These are phyloP conservation scores for Drosophila sturtevanti DNA, from an alignment of 1,140 invertebrate genomes.

Conservation along the genomic window DNA sequence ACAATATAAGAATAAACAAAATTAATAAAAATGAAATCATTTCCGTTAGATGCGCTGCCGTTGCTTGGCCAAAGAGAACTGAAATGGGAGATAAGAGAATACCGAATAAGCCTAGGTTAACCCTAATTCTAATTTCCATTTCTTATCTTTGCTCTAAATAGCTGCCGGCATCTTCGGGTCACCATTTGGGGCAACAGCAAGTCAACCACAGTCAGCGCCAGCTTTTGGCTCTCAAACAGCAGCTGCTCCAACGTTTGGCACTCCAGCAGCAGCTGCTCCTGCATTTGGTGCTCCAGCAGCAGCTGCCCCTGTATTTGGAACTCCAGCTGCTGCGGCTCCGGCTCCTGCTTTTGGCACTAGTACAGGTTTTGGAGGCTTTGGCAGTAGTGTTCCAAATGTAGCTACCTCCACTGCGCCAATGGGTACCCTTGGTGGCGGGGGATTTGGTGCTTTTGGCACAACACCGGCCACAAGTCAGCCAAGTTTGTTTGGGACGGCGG, in stretches of 20 bases:
- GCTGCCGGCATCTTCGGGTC: constrained; percentile 73
- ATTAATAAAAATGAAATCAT: constrained; percentile 37
- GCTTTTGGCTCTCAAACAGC: constrained; percentile 71
- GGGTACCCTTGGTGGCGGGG: constrained; percentile 60
- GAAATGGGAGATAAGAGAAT: constrained; percentile 42
- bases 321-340: constrained; percentile 36
- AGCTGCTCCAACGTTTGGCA: constrained; percentile 36
- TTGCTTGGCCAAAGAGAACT: constrained; percentile 27
- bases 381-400: constrained; percentile 44
- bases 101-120: constrained; percentile 34
- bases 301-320: constrained; percentile 27
- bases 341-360: constrained; percentile 21
- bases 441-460: constrained; percentile 69
- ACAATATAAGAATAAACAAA: constrained; percentile 26
- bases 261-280: constrained; percentile 20
- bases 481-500: constrained; percentile 70
- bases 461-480: constrained; percentile 51
- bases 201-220: constrained; percentile 47
- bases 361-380: constrained; percentile 31
- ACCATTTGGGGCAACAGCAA: constrained; percentile 66
- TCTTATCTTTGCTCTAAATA: constrained; percentile 52
- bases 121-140: constrained; percentile 39
- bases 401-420: constrained; percentile 46
- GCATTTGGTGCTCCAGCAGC: constrained; percentile 22
- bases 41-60: not conserved